Evolutionary conservation across 2,797 vertebrate genomes (phyloP).

Genomic region (Eidolon dupreanum): DNA sequence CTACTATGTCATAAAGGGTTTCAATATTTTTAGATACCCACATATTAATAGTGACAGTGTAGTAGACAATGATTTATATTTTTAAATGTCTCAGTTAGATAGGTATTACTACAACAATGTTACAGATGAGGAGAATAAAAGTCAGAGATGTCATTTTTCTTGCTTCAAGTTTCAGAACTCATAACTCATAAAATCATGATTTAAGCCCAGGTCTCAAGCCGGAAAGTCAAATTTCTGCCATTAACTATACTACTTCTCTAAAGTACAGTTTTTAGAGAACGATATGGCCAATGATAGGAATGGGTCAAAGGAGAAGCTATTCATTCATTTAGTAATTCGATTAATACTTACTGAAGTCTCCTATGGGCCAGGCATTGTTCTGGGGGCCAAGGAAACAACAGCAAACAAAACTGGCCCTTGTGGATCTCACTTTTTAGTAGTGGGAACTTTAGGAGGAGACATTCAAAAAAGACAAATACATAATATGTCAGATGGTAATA

Average conservation of each 20-base stretch:
- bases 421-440: neutral
- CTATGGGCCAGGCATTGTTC: neutral
- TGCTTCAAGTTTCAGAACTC: neutral
- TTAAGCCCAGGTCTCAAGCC: conserved; percentile 6
- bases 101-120: neutral
- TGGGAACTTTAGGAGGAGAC: neutral
- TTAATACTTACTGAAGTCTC: neutral
- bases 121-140: conserved; percentile 38
- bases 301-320: neutral
- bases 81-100: conserved; percentile 35
- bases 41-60: neutral
- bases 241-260: neutral
- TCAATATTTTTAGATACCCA: neutral
- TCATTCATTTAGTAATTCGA: neutral
- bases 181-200: conserved; percentile 42
- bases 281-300: neutral
- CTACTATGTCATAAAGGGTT: neutral
- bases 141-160: neutral
- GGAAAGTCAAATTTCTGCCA: conserved; percentile 7
- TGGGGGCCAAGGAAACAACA: neutral
- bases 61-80: neutral
- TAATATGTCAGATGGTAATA: neutral
- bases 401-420: neutral
- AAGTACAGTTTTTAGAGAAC: conserved; percentile 18
- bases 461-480: neutral